Evolutionary conservation across 2,113 vertebrate genomes (phyloP), one percentile per base, ranked within the genome.

Genomic region (Pseudopipra pipra): DNA sequence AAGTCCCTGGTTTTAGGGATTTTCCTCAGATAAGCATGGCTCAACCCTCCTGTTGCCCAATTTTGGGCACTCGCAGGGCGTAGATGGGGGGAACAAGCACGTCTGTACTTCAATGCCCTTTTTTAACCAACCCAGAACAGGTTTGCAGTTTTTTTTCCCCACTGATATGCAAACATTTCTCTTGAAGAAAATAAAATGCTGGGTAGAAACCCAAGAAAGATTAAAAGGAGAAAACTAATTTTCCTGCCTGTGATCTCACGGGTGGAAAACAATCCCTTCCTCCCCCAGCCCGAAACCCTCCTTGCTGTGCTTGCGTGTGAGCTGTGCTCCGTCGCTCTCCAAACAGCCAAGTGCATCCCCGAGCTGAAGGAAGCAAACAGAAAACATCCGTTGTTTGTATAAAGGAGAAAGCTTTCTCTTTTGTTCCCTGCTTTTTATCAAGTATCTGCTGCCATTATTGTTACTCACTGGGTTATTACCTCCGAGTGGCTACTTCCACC

Each of bases 401-500:
- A 90, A 94, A 35, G 91, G 76, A 89, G 93, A 96, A 93, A 93
- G 95, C 95, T 94, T 93, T 94, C 90, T 90, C 95, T 78, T 96
- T 96, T 84, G 74, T 96, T 91, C 78, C 61, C 71, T 92, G 88
- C 86, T 88, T 96, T 95, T 85, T 91, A 87, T 94, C 88, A 87
- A 95, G 89, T 92, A 84, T 88, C 90, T 87, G 76, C 88, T 95
- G 85, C 95, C 90, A 90, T 97, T 96, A 93, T 90, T 95, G 93
- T 94, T 95, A 89, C 85, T 97, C 74, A 58, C 78, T 93, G 89
- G 85, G 74, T 93, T 96, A 92, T 97, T 97, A 96, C 95, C 94
- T 97, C 91, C 4, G 52, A 96, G 87, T 95, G 94, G 93, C 83
- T 96, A 85, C 89, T 96, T 95, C 96, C 95, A 96, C 93, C 91